These are phyloP conservation scores for Prochilodus magdalenae DNA, from an alignment of 2,113 vertebrate species.

Conservation along the genomic window DNA sequence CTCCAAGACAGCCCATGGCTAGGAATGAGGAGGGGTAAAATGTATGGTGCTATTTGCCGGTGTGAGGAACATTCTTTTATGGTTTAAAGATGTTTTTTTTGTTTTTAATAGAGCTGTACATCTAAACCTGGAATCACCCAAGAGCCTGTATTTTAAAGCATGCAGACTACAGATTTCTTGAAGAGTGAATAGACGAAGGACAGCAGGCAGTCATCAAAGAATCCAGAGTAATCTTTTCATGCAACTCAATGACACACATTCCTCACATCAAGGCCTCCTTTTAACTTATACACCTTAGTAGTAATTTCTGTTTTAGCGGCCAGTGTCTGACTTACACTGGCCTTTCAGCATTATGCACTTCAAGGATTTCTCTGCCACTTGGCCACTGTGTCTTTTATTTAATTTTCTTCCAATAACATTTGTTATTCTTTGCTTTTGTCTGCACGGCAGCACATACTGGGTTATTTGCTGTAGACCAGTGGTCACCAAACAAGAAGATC, in stretches of 20 bases:
- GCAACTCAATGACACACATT: background rate
- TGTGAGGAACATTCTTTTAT: background rate
- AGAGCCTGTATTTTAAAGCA: background rate
- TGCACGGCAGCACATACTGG: background rate
- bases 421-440: background rate
- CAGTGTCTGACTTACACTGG: background rate
- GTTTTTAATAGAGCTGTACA: background rate
- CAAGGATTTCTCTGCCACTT: background rate
- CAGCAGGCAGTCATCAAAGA: background rate
- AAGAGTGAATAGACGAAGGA: background rate
- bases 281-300: background rate
- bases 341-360: background rate
- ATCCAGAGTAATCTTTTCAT: background rate
- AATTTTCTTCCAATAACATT: background rate
- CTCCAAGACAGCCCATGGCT: too few species aligned
- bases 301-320: background rate
- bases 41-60: too few species aligned
- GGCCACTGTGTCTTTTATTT: background rate
- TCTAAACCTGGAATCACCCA: background rate
- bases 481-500: too few species aligned
- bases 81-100: background rate
- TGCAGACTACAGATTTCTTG: background rate
- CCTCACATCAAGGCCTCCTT: background rate
- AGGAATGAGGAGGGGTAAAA: too few species aligned
- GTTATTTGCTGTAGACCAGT: background rate